These are phyloP conservation scores for Gracilinanus agilis DNA, from an alignment of 2,113 vertebrate genomes.

Conservation along the genomic window DNA sequence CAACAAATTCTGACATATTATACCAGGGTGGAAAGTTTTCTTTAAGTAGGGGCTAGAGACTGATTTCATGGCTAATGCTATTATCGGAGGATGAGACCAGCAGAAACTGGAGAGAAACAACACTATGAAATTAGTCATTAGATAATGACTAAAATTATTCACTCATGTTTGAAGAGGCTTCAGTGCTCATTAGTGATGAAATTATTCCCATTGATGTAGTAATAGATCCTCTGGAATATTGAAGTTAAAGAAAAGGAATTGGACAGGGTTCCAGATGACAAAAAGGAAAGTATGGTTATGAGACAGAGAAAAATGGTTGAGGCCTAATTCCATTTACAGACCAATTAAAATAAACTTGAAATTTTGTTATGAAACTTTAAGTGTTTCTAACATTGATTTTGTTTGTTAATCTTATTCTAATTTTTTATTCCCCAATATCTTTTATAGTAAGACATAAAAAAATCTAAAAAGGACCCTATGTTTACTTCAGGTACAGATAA, in stretches of 20 bases:
- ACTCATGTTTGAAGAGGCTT: neutral
- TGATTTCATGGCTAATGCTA: neutral
- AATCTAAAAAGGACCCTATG: neutral
- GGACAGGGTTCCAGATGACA: neutral
- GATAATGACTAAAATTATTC: neutral
- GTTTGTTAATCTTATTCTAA: too few relatives aligned
- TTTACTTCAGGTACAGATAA: neutral
- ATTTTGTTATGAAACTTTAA: too few relatives aligned
- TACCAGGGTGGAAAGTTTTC: neutral
- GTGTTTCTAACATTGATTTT: too few relatives aligned
- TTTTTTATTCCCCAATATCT: too few relatives aligned
- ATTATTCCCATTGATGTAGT: too few relatives aligned
- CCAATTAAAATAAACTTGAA: too few relatives aligned
- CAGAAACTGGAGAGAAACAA: neutral
- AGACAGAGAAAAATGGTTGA: too few relatives aligned
- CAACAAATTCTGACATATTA: neutral
- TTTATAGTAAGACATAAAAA: too few relatives aligned
- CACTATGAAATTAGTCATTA: neutral
- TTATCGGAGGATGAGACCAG: neutral
- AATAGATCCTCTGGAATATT: neutral
- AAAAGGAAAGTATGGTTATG: neutral
- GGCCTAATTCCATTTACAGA: too few relatives aligned
- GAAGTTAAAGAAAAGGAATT: neutral
- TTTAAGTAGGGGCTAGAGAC: neutral
- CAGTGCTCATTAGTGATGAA: neutral